phyloP scores from a whole-genome alignment of 2,797 vertebrate species.

The Acipenser oxyrinchus region DNA sequence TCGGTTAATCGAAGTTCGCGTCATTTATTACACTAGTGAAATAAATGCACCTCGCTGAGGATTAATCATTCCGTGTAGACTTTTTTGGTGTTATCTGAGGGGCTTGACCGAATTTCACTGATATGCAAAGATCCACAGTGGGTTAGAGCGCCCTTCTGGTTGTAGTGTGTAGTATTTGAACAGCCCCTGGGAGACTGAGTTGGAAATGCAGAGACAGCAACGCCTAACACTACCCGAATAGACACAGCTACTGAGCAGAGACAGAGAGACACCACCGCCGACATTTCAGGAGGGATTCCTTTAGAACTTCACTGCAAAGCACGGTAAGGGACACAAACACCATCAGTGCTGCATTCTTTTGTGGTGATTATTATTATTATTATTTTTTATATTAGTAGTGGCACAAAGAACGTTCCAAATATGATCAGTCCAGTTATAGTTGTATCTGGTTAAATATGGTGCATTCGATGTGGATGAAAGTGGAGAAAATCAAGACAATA shows the following conservation, averaged over 20 bases:
- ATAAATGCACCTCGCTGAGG: too few relatives aligned
- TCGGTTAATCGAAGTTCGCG: too few relatives aligned
- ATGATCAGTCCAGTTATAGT: slow-evolving; percentile 16
- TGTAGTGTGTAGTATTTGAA: slow-evolving; percentile 20
- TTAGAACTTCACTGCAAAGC: neutral
- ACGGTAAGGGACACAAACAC: slow-evolving; percentile 5
- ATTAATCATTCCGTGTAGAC: too few relatives aligned
- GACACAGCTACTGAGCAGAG: slow-evolving; percentile 59
- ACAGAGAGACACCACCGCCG: slow-evolving; percentile 44
- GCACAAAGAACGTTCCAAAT: slow-evolving; percentile 5
- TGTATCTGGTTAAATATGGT: slow-evolving; percentile 19
- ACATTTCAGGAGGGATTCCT: slow-evolving; percentile 32
- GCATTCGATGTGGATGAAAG: slow-evolving; percentile 2
- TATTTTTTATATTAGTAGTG: neutral
- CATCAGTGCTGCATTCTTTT: neutral
- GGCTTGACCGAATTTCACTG: too few relatives aligned
- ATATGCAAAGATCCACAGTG: neutral
- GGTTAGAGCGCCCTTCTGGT: slow-evolving; percentile 18
- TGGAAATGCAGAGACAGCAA: slow-evolving; percentile 61
- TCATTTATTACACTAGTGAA: too few relatives aligned
- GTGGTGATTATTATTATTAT: neutral
- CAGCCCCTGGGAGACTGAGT: slow-evolving; percentile 40
- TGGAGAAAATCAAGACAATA: neutral
- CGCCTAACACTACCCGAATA: slow-evolving; percentile 59
- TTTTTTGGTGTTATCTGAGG: too few relatives aligned